Evolutionary conservation across 2,888 invertebrate genomes (phyloP).

Genomic region (Tipula vernalis): DNA sequence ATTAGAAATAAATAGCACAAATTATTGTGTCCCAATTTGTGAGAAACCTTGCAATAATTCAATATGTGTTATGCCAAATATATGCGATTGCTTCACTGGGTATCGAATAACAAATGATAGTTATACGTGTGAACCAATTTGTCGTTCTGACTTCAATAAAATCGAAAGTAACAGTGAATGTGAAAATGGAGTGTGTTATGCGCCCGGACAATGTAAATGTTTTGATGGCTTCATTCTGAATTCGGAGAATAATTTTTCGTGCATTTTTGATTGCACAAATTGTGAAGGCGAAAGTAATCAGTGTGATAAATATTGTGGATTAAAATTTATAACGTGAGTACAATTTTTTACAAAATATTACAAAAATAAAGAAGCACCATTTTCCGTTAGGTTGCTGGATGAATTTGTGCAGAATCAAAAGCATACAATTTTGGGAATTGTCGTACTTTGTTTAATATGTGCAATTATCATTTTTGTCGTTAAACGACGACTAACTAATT

Average conservation of each 20-base stretch:
- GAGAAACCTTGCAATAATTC: slow-evolving; percentile 20
- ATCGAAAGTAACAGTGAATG: slow-evolving; percentile 23
- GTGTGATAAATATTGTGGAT: not conserved
- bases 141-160: slow-evolving; percentile 20
- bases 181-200: slow-evolving; percentile 30
- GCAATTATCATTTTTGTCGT: not conserved
- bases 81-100: slow-evolving; percentile 31
- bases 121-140: slow-evolving; percentile 16
- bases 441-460: not conserved
- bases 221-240: slow-evolving; percentile 23
- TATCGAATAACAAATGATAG: slow-evolving; percentile 14
- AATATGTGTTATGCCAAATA: slow-evolving; percentile 27
- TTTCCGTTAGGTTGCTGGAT: not conserved
- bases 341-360: not conserved
- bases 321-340: not conserved
- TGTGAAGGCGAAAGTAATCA: not conserved
- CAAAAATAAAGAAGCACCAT: not conserved
- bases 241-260: not conserved
- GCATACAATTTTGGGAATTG: not conserved
- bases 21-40: slow-evolving; percentile 13
- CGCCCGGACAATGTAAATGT: slow-evolving; percentile 39
- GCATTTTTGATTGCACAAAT: not conserved
- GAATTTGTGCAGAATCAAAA: not conserved
- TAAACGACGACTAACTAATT: not conserved
- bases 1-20: not conserved